These are phyloP conservation scores for Alitta virens DNA, from an alignment of 2,888 invertebrate genomes.

Conservation along the genomic window DNA sequence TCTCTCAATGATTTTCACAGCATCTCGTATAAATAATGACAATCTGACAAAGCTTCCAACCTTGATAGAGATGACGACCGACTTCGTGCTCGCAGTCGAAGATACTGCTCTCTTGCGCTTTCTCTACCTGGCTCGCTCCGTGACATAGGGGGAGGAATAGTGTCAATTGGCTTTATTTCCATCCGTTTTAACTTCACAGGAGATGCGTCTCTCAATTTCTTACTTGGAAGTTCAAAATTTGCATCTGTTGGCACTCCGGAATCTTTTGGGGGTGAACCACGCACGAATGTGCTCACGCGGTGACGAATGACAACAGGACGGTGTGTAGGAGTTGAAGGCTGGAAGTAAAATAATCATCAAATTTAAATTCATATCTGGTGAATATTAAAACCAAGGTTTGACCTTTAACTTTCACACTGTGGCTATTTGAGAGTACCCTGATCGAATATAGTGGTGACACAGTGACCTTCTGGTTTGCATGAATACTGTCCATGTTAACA, in stretches of 20 bases:
- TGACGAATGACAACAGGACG: slow-evolving; percentile 24
- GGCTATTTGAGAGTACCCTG: too few relatives aligned
- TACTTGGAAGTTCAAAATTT: slow-evolving; percentile 40
- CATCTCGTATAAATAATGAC: too few relatives aligned
- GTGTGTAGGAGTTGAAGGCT: neutral
- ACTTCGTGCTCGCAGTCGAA: slow-evolving; percentile 7
- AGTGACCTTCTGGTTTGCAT: too few relatives aligned
- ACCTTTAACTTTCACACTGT: too few relatives aligned
- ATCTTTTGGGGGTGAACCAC: neutral
- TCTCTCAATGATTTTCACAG: too few relatives aligned
- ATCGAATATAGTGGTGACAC: too few relatives aligned
- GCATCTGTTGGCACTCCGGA: neutral
- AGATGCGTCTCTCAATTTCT: slow-evolving; percentile 36
- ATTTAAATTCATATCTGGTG: too few relatives aligned
- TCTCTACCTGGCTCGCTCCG: neutral
- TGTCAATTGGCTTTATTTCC: slow-evolving; percentile 2
- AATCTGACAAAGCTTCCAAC: too few relatives aligned
- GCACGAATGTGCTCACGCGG: slow-evolving; percentile 5
- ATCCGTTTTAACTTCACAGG: slow-evolving; percentile 2
- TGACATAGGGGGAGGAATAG: neutral
- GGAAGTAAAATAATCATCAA: too few relatives aligned
- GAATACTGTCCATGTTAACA: too few relatives aligned
- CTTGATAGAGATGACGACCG: too few relatives aligned
- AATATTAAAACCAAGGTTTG: too few relatives aligned
- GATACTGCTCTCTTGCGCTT: slow-evolving; percentile 16